Conservation (phyloP, 2,888 invertebrate species). For the Notodonta dromedarius region DNA sequence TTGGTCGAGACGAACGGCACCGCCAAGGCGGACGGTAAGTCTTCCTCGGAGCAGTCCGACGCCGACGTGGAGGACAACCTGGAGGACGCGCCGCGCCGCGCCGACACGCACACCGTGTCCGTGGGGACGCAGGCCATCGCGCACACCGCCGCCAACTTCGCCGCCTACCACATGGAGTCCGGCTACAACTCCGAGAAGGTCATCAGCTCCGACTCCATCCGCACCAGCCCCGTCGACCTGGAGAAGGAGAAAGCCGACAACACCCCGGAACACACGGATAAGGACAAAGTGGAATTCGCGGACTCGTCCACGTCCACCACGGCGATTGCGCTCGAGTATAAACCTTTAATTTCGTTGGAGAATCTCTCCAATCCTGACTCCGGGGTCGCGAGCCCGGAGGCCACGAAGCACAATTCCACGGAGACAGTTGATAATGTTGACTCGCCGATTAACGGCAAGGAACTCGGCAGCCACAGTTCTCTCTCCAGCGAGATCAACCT, state of each 20-base stretch:
- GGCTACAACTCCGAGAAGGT: conserved; percentile 86
- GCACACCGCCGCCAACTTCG: conserved; percentile 76
- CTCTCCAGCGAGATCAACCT: conserved; percentile 84
- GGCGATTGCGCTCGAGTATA: conserved; percentile 68
- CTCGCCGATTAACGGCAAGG: conserved; percentile 73
- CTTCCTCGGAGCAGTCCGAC: conserved; percentile 89
- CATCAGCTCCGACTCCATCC: conserved; percentile 75
- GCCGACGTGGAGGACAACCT: conserved; percentile 93
- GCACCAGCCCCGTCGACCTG: conserved; percentile 74
- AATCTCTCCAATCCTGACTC: conserved; percentile 80
- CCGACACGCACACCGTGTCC: conserved; percentile 56
- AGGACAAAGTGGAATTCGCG: conserved; percentile 81
- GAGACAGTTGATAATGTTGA: conserved; percentile 80
- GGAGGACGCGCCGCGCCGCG: conserved; percentile 78
- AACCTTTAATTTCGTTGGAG: conserved; percentile 69
- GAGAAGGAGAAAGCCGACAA: conserved; percentile 84
- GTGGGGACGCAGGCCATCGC: conserved; percentile 63
- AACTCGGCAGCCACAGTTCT: conserved; percentile 74
- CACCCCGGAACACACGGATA: conserved; percentile 83
- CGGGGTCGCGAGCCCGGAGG: conserved; percentile 83
- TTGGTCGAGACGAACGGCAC: conserved; percentile 60
- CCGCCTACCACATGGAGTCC: conserved; percentile 85
- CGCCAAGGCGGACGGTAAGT: conserved; percentile 77
- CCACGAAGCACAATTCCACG: conserved; percentile 82
- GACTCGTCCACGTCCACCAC: conserved; percentile 67